phyloP scores from a whole-genome alignment of 2,888 invertebrate species.

The Dynastes tityus region DNA sequence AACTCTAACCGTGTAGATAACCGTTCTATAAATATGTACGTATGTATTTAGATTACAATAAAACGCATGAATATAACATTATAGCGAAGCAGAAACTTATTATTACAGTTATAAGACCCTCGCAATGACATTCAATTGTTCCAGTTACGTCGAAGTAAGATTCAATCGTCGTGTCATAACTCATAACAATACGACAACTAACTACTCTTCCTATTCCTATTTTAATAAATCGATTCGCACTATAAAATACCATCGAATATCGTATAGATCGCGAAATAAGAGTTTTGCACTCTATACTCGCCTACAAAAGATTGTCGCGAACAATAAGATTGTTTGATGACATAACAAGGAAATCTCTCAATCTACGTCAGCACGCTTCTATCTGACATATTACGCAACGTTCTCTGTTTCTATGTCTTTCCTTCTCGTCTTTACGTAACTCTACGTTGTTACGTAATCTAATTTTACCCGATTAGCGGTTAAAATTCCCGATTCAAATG shows the following conservation, averaged over 20 bases:
- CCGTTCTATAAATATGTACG: background rate
- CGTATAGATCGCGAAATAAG: background rate
- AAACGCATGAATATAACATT: background rate
- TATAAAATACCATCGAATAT: background rate
- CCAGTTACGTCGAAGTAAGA: background rate
- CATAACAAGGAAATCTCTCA: conserved; percentile 14
- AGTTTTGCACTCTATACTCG: no score
- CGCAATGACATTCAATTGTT: conserved; percentile 21
- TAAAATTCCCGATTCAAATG: conserved; percentile 10
- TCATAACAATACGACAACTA: background rate
- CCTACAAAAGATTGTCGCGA: background rate
- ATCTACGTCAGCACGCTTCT: background rate
- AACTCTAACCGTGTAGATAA: background rate
- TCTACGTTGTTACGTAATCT: conserved; percentile 1
- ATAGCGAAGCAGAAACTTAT: background rate
- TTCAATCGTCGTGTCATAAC: background rate
- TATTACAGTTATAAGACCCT: background rate
- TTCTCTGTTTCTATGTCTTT: background rate
- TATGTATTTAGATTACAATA: no score
- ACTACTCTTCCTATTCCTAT: background rate
- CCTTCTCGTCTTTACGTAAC: background rate
- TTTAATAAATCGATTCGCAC: conserved; percentile 3
- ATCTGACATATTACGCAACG: conserved; percentile 1
- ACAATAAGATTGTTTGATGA: conserved; percentile 7
- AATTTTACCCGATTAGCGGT: background rate